Evolutionary conservation across 1,140 invertebrate genomes (phyloP).

Genomic region (Bombus confusus): DNA sequence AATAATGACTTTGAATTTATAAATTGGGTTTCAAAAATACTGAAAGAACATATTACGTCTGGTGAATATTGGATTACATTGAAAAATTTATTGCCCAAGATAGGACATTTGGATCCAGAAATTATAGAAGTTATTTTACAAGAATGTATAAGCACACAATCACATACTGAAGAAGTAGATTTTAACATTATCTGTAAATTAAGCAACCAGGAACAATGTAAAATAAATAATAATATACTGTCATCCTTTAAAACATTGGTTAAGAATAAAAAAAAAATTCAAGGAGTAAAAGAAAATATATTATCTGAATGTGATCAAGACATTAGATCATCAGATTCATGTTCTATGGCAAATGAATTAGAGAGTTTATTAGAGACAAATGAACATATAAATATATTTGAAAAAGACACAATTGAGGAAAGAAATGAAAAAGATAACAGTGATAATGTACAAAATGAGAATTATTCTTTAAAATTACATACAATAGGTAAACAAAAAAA

Average conservation of each 20-base stretch:
- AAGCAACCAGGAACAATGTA: neutral
- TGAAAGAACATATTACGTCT: neutral
- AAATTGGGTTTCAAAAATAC: neutral
- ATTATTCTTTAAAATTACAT: neutral
- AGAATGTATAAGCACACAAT: constrained; percentile 15
- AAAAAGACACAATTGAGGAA: neutral
- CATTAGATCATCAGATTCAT: constrained; percentile 19
- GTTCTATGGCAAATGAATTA: neutral
- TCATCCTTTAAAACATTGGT: constrained; percentile 32
- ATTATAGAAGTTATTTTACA: constrained; percentile 20
- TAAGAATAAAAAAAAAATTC: too few relatives aligned
- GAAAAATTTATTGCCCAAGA: constrained; percentile 7
- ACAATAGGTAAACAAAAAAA: constrained; percentile 43
- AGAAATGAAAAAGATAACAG: neutral
- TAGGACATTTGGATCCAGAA: neutral
- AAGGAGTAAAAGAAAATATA: neutral
- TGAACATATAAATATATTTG: neutral
- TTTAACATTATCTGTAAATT: constrained; percentile 36
- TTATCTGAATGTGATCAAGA: accelerated
- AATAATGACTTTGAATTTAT: neutral
- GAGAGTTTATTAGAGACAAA: neutral
- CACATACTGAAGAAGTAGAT: constrained; percentile 42
- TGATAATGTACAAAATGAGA: neutral
- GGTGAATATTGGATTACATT: constrained; percentile 41
- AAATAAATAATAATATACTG: constrained; percentile 10